A percentile compares a stretch with the other conserved stretches of the same genome.
Evolutionary conservation across 2,113 vertebrate genomes (phyloP).

Genomic region (Zosterops pallidus): DNA sequence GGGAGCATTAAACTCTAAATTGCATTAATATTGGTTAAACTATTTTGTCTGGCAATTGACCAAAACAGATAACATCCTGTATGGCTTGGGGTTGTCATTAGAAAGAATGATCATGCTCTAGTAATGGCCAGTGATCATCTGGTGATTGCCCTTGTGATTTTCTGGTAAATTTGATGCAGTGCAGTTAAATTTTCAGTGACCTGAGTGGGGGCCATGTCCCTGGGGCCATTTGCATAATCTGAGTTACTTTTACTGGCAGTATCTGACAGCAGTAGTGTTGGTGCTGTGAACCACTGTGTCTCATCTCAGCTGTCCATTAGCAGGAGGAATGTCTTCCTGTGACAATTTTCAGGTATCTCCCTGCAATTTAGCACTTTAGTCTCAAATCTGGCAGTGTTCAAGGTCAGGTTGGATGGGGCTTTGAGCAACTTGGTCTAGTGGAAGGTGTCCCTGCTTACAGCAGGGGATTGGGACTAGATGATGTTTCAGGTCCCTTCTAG

Average conservation of each 20-base stretch:
- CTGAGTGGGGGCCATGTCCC: not conserved
- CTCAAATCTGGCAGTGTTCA: not conserved
- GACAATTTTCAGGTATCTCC: not conserved
- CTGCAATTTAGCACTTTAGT: not conserved
- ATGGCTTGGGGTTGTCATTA: constrained; percentile 2
- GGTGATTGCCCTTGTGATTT: constrained; percentile 20
- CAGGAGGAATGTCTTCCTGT: not conserved
- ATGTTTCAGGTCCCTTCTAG: not conserved
- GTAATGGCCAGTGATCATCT: not conserved
- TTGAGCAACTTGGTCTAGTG: not conserved
- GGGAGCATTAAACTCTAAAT: constrained; percentile 38
- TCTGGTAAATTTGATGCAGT: constrained; percentile 23
- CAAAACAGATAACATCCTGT: constrained; percentile 22
- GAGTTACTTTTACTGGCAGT: not conserved
- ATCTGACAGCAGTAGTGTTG: not conserved
- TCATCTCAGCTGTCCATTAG: not conserved
- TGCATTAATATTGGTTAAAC: constrained; percentile 50
- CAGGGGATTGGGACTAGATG: not conserved
- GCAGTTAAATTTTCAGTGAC: constrained; percentile 22
- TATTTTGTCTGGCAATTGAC: constrained; percentile 45
- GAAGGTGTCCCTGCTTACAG: not conserved
- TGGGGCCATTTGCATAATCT: not conserved
- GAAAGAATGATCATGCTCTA: not conserved
- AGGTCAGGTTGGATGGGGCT: not conserved
- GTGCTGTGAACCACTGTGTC: not conserved